A percentile compares a stretch with the other conserved stretches of the same genome.
These are phyloP conservation scores for Ispidina lecontei DNA, from an alignment of 2,797 vertebrate genomes.

Conservation along the genomic window DNA sequence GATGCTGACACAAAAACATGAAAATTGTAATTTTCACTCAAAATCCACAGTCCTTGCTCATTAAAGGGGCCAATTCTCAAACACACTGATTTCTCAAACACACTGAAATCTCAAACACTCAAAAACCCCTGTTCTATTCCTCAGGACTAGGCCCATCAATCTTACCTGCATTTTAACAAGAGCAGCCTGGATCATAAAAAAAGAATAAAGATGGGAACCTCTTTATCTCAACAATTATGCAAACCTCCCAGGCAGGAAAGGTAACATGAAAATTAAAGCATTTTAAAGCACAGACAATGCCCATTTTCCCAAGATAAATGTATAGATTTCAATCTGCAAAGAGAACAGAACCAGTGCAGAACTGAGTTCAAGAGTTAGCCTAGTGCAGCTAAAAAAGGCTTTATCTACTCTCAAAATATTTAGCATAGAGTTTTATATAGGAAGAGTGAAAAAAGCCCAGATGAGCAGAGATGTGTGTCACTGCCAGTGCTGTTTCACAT, in stretches of 20 bases:
- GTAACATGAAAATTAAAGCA: background rate
- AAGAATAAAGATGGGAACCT: background rate
- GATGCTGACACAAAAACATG: background rate
- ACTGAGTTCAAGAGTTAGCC: background rate
- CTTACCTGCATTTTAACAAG: background rate
- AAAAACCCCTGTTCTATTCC: background rate
- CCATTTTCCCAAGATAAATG: background rate
- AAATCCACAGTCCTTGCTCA: background rate
- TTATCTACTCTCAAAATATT: background rate
- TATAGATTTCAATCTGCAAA: background rate
- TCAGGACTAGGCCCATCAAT: background rate
- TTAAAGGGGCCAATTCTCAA: background rate
- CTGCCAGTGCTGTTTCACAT: background rate
- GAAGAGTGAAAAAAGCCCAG: background rate
- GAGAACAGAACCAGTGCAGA: background rate
- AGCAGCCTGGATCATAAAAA: background rate
- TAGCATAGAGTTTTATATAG: background rate
- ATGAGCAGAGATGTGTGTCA: background rate
- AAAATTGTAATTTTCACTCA: background rate
- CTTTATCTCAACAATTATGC: background rate
- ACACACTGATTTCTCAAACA: rapidly evolving
- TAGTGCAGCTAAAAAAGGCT: background rate
- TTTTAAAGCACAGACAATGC: background rate
- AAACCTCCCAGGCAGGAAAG: background rate
- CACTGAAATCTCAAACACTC: no score